These are phyloP conservation scores for Ceratina calcarata DNA, from an alignment of 1,140 invertebrate genomes.

Conservation along the genomic window DNA sequence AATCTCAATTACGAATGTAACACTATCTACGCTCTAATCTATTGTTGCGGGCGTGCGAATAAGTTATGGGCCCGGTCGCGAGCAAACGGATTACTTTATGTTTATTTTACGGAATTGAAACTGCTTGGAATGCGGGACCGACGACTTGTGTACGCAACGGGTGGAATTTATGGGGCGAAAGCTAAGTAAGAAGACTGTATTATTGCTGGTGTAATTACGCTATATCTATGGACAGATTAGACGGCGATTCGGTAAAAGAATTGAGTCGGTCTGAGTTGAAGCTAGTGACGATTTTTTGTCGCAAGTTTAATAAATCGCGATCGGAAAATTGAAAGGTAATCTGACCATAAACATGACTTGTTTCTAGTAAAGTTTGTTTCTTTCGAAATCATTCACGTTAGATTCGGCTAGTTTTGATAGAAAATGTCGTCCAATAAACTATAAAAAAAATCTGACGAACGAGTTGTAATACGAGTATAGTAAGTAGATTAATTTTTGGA, in stretches of 20 bases:
- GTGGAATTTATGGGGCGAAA: constrained; percentile 19
- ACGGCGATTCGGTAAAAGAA: background rate
- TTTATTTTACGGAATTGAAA: constrained; percentile 19
- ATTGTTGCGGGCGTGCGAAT: constrained; percentile 16
- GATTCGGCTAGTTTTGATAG: background rate
- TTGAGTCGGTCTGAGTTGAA: background rate
- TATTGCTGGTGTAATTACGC: constrained; percentile 28
- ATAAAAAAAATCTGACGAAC: background rate
- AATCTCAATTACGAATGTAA: constrained; percentile 36
- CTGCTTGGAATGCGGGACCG: background rate
- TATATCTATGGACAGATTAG: background rate
- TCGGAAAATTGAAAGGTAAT: too few relatives aligned
- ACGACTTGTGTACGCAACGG: background rate
- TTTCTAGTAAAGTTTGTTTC: background rate
- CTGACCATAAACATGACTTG: too few relatives aligned
- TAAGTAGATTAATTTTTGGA: background rate
- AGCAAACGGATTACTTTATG: background rate
- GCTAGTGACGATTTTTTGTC: too few relatives aligned
- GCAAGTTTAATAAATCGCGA: too few relatives aligned
- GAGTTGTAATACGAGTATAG: background rate
- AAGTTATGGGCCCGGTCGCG: background rate
- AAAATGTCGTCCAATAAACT: background rate
- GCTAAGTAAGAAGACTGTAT: constrained; percentile 6
- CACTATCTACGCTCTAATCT: constrained; percentile 23
- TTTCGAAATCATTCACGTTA: background rate